phyloP scores from a whole-genome alignment of 2,113 vertebrate genomes.

The Ranitomeya variabilis region DNA sequence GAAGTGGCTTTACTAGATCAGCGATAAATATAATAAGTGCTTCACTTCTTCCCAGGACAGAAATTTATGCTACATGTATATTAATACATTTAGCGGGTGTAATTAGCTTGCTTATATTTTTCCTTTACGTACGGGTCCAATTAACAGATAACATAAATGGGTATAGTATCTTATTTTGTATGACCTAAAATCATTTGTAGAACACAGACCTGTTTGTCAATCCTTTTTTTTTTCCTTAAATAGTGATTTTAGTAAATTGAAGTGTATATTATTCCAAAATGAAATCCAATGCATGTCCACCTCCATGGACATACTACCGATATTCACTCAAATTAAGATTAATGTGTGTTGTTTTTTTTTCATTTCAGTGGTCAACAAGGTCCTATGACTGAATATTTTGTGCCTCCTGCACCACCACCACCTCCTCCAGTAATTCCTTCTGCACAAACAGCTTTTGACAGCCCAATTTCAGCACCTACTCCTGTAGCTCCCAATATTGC shows the following conservation, averaged over 20 bases:
- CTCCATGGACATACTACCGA: not conserved
- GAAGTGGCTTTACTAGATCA: too few relatives aligned
- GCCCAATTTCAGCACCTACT: slow-evolving; percentile 68
- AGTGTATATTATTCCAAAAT: not conserved
- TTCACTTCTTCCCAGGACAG: too few relatives aligned
- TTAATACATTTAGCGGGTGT: too few relatives aligned
- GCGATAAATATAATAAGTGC: too few relatives aligned
- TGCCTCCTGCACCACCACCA: slow-evolving; percentile 83
- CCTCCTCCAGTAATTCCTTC: slow-evolving; percentile 86
- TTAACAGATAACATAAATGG: not conserved
- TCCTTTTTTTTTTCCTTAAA: not conserved
- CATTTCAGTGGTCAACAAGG: slow-evolving; percentile 74
- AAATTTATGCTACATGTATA: too few relatives aligned
- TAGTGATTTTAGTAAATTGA: not conserved
- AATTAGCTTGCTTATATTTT: too few relatives aligned
- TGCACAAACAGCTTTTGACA: slow-evolving; percentile 85
- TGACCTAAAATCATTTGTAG: not conserved
- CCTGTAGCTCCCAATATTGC: slow-evolving; percentile 62
- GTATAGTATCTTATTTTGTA: not conserved
- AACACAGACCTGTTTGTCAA: not conserved
- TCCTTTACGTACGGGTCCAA: too few relatives aligned
- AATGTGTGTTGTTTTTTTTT: not conserved
- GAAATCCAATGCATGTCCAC: not conserved
- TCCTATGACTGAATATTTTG: slow-evolving; percentile 83
- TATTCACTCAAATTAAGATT: not conserved